These are phyloP conservation scores for Conger conger DNA, from an alignment of 2,113 vertebrate genomes.

Conservation along the genomic window DNA sequence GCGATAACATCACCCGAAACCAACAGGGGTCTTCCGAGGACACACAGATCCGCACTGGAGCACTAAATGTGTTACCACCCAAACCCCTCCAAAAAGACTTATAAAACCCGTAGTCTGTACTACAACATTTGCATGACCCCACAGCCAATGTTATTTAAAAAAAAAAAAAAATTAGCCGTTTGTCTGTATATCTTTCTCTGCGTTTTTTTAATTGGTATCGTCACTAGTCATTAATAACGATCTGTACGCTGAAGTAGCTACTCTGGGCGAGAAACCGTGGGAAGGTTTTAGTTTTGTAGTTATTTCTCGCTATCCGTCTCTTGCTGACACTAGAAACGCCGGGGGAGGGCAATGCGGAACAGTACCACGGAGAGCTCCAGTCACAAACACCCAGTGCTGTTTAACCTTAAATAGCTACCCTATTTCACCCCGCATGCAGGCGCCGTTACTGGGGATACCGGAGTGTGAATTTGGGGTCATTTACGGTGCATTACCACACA, in stretches of 20 bases:
- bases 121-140: background rate
- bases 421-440: background rate
- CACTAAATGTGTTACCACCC: background rate
- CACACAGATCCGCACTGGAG: background rate
- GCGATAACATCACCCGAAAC: background rate
- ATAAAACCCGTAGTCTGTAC: background rate
- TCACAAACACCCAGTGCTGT: background rate
- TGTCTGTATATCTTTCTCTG: background rate
- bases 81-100: background rate
- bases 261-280: background rate
- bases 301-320: background rate
- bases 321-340: background rate
- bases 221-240: background rate
- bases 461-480: background rate
- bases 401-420: background rate
- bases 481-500: background rate
- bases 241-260: background rate
- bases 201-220: background rate
- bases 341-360: background rate
- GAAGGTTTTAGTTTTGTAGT: background rate
- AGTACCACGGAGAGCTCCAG: constrained; percentile 35
- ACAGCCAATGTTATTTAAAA: background rate
- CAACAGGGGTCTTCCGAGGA: background rate
- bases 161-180: background rate
- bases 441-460: background rate